Conservation (phyloP, 2,888 invertebrate genomes). For the Drosophila differens region DNA sequence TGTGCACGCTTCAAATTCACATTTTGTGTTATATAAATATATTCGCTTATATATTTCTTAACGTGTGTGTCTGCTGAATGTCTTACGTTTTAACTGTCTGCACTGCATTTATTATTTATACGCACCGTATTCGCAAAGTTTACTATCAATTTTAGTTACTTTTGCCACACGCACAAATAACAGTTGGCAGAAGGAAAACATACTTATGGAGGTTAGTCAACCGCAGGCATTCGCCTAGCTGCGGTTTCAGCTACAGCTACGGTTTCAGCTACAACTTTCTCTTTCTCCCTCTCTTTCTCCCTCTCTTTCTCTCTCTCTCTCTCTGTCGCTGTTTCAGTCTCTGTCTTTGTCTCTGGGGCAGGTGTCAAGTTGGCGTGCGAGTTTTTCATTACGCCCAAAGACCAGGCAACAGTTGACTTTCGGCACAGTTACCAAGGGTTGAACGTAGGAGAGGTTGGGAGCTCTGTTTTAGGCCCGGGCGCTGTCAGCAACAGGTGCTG, state of each 20-base stretch:
- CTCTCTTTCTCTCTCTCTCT: background rate
- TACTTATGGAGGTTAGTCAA: constrained; percentile 1
- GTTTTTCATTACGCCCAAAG: constrained; percentile 59
- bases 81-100: constrained; percentile 36
- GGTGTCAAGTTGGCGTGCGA: constrained; percentile 75
- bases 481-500: constrained; percentile 79
- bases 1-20: constrained; percentile 30
- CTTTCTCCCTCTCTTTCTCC: background rate
- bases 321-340: background rate
- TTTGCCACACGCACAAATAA: constrained; percentile 28
- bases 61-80: constrained; percentile 25
- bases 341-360: constrained; percentile 40
- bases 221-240: constrained; percentile 50
- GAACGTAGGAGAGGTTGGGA: background rate
- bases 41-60: constrained; percentile 21
- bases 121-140: constrained; percentile 54
- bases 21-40: constrained; percentile 7
- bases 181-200: background rate
- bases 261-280: constrained; percentile 43
- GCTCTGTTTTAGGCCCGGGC: constrained; percentile 35
- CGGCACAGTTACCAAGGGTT: constrained; percentile 28
- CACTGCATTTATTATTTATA: constrained; percentile 70
- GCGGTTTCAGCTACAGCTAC: constrained; percentile 50
- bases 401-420: constrained; percentile 63
- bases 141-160: constrained; percentile 59